Conservation (phyloP, 2,888 invertebrate genomes). For the Allophyes oxyacanthae region DNA sequence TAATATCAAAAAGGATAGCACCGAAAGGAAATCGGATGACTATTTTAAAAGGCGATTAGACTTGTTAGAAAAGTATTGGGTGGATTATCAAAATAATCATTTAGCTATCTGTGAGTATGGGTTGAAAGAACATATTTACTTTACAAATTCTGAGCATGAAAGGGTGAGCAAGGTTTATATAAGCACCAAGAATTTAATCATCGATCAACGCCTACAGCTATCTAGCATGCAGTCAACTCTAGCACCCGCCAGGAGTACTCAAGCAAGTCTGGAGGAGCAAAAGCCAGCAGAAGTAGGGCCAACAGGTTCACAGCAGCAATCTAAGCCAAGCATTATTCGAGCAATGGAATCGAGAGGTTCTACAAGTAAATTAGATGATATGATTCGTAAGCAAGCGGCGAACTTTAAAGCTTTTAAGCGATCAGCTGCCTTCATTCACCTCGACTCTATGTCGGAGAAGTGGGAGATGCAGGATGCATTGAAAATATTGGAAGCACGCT, state of each 20-base stretch:
- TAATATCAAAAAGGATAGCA: slow-evolving; percentile 32
- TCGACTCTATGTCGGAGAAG: slow-evolving; percentile 8
- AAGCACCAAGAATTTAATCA: neutral
- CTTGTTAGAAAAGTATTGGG: slow-evolving; percentile 32
- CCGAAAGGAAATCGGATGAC: slow-evolving; percentile 30
- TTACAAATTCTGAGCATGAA: slow-evolving; percentile 10
- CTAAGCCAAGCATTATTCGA: neutral
- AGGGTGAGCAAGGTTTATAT: neutral
- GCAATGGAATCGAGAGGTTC: slow-evolving; percentile 3
- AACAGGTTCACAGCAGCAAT: neutral
- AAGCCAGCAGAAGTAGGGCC: neutral
- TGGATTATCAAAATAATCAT: slow-evolving; percentile 33
- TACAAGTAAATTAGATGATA: slow-evolving; percentile 1
- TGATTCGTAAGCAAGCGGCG: slow-evolving; percentile 3
- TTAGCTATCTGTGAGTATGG: slow-evolving; percentile 9
- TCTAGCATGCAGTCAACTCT: neutral
- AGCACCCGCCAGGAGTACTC: neutral
- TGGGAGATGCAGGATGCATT: slow-evolving; percentile 10
- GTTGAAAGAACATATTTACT: slow-evolving; percentile 5
- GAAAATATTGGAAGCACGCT: slow-evolving; percentile 2
- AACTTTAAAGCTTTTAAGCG: slow-evolving; percentile 7
- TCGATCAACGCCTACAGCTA: slow-evolving; percentile 3
- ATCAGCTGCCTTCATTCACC: neutral
- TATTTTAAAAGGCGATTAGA: slow-evolving; percentile 33
- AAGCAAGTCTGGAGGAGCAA: neutral